Conservation (phyloP, 1,140 invertebrate species). For the Drosophila lacertosa region DNA sequence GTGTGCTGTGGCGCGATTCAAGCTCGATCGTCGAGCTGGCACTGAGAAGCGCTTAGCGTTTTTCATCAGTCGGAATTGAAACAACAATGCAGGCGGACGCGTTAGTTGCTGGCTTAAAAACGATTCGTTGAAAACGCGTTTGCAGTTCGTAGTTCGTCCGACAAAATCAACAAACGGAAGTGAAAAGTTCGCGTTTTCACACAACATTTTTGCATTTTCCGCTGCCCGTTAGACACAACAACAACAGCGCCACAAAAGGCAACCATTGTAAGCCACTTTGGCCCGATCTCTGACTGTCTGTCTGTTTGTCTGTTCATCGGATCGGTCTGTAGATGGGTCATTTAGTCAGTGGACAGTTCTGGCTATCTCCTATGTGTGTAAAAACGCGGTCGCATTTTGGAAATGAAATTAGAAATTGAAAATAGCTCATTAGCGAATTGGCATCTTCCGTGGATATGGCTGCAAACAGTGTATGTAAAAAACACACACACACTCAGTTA, state of each 20-base stretch:
- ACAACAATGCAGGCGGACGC: conserved; percentile 79
- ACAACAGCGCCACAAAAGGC: conserved; percentile 65
- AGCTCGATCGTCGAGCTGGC: conserved; percentile 48
- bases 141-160: conserved; percentile 56
- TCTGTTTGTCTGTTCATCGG: conserved; percentile 27
- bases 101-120: conserved; percentile 61
- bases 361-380: conserved; percentile 50
- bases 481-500: conserved; percentile 3
- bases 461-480: conserved; percentile 79
- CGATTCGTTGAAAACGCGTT: conserved; percentile 51
- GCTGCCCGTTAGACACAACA: conserved; percentile 71
- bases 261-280: conserved; percentile 71
- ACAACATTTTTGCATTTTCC: conserved; percentile 80
- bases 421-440: conserved; percentile 79
- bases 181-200: conserved; percentile 80
- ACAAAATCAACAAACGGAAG: conserved; percentile 64
- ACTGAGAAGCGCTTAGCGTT: conserved; percentile 55
- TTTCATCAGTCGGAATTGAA: conserved; percentile 67
- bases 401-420: conserved; percentile 84
- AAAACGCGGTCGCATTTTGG: conserved; percentile 51
- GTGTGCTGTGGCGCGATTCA: conserved; percentile 24
- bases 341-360: conserved; percentile 45
- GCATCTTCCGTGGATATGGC: conserved; percentile 83
- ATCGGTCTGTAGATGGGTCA: conserved; percentile 52
- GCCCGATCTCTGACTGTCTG: conserved; percentile 32